Evolutionary conservation across 2,113 vertebrate species (phyloP).

Genomic region (Tor tambroides): DNA sequence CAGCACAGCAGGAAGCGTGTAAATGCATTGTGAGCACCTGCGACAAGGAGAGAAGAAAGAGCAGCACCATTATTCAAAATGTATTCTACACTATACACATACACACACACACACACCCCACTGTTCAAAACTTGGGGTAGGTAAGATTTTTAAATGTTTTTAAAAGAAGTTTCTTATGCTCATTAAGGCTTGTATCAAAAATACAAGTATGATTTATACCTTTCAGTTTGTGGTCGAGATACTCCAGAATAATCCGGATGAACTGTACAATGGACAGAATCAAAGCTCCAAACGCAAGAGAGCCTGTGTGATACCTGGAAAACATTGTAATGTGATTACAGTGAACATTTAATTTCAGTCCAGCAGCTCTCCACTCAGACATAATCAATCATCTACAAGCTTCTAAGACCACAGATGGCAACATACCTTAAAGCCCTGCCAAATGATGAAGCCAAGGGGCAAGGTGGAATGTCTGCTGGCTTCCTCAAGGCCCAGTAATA

Average conservation of each 20-base stretch:
- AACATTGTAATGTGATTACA: slow-evolving; percentile 43
- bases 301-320: slow-evolving; percentile 93
- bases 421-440: slow-evolving; percentile 87
- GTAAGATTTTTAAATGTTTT: background rate
- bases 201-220: too few species aligned
- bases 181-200: too few species aligned
- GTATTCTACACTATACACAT: background rate
- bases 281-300: slow-evolving; percentile 92
- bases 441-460: slow-evolving; percentile 88
- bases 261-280: slow-evolving; percentile 88
- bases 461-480: slow-evolving; percentile 86
- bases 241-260: slow-evolving; percentile 85
- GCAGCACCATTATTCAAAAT: background rate
- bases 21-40: slow-evolving; percentile 82
- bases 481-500: slow-evolving; percentile 96
- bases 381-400: background rate
- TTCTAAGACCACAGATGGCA: background rate
- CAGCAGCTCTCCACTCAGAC: background rate
- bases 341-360: background rate
- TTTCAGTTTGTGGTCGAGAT: slow-evolving; percentile 89
- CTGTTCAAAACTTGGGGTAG: too few species aligned
- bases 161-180: background rate
- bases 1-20: slow-evolving; percentile 88
- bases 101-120: too few species aligned
- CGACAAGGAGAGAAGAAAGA: slow-evolving; percentile 51